These are phyloP conservation scores for Crotalus viridis DNA, from an alignment of 2,113 vertebrate species.

Conservation along the genomic window DNA sequence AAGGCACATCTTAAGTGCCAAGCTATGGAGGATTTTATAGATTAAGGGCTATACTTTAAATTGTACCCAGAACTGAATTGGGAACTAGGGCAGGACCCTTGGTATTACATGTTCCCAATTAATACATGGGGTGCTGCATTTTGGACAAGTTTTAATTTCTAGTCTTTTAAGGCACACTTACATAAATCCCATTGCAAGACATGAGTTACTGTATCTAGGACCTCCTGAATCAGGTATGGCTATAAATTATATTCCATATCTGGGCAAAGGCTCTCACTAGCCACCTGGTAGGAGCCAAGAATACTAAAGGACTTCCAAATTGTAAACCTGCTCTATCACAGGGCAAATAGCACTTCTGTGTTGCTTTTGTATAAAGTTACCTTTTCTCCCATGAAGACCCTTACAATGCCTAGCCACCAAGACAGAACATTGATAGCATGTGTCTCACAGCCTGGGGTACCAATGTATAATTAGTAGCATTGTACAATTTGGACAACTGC, in stretches of 20 bases:
- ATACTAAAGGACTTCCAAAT: background rate
- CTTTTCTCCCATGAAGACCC: background rate
- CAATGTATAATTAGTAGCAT: background rate
- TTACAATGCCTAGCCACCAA: background rate
- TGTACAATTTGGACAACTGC: conserved; percentile 20
- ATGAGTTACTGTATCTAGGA: background rate
- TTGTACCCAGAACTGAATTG: background rate
- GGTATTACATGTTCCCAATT: background rate
- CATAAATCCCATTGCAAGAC: background rate
- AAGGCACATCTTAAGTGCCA: background rate
- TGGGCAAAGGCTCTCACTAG: background rate
- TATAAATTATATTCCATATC: background rate
- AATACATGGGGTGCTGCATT: background rate
- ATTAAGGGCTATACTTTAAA: background rate
- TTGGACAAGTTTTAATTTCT: background rate
- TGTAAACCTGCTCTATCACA: background rate
- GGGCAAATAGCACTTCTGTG: background rate
- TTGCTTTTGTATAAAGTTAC: background rate
- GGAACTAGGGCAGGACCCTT: background rate
- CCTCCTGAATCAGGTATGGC: background rate
- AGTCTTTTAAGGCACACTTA: background rate
- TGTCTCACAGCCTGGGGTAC: background rate
- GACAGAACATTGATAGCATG: background rate
- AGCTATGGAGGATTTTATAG: background rate
- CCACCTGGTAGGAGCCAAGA: background rate